A percentile compares a stretch with the other conserved stretches of the same genome.
These are phyloP conservation scores for Noctua janthina DNA, from an alignment of 2,888 invertebrate genomes.

Conservation along the genomic window DNA sequence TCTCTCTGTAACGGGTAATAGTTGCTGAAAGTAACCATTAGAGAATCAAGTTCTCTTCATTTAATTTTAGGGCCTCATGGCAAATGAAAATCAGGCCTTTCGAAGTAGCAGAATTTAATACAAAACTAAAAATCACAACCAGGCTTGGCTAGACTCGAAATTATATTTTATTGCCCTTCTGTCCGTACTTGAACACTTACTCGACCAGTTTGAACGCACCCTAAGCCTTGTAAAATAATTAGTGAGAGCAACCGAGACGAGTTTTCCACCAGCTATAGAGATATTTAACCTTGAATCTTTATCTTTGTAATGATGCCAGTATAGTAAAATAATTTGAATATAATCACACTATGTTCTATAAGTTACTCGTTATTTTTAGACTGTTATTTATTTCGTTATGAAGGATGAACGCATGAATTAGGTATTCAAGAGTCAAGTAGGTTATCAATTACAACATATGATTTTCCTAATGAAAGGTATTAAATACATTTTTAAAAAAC, in stretches of 20 bases:
- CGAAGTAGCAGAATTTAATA: background rate
- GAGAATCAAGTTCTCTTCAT: background rate
- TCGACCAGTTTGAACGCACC: constrained; percentile 28
- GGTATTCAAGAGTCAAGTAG: background rate
- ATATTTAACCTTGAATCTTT: constrained; percentile 30
- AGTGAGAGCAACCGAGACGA: constrained; percentile 22
- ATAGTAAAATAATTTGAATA: constrained; percentile 9
- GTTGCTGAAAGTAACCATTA: background rate
- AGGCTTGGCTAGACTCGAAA: background rate
- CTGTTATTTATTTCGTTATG: background rate
- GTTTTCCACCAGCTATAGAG: constrained; percentile 26
- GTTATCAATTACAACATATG: background rate
- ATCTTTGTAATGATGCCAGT: constrained; percentile 4
- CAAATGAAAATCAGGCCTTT: background rate
- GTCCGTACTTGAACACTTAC: constrained; percentile 1
- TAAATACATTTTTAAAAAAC: background rate
- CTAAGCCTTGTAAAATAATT: constrained; percentile 43
- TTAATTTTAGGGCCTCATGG: background rate
- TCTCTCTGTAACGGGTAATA: background rate
- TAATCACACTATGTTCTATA: constrained; percentile 3
- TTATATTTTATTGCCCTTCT: background rate
- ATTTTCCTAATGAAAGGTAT: background rate
- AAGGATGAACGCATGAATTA: background rate
- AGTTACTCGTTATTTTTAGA: background rate
- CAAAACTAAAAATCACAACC: background rate